These are phyloP conservation scores for Benthosema pterotum DNA, from an alignment of 2,797 vertebrate species.

Conservation along the genomic window DNA sequence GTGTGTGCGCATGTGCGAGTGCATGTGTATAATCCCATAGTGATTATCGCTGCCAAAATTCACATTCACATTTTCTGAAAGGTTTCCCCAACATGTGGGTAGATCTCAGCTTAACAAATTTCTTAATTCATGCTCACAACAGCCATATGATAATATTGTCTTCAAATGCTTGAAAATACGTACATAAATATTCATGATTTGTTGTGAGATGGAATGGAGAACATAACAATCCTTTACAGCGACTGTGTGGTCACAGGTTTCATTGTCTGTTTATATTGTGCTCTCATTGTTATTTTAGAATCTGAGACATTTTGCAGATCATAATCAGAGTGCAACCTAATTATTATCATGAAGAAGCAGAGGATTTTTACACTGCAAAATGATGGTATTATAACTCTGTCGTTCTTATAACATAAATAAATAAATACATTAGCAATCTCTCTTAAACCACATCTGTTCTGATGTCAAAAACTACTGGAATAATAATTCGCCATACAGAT, in stretches of 20 bases:
- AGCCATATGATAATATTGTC: slow-evolving; percentile 19
- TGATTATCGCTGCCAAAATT: slow-evolving; percentile 1
- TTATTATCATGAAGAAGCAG: slow-evolving; percentile 26
- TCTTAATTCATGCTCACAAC: slow-evolving; percentile 10
- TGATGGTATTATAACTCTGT: slow-evolving; percentile 22
- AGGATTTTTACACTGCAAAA: slow-evolving; percentile 39
- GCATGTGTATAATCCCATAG: slow-evolving; percentile 5
- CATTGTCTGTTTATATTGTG: slow-evolving; percentile 45
- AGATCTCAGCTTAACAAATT: slow-evolving; percentile 13
- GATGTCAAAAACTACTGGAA: slow-evolving; percentile 22
- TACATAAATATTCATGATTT: slow-evolving; percentile 28
- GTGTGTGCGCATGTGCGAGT: too few species aligned
- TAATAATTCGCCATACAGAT: slow-evolving; percentile 34
- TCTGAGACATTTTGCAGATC: slow-evolving; percentile 17
- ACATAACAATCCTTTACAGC: slow-evolving; percentile 22
- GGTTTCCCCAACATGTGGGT: slow-evolving; percentile 15
- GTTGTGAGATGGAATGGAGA: slow-evolving; percentile 24
- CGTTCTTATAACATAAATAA: too few species aligned
- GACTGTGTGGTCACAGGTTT: slow-evolving; percentile 13
- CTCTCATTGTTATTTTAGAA: slow-evolving; percentile 35
- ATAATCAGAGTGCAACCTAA: slow-evolving; percentile 29
- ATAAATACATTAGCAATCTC: slow-evolving; percentile 56
- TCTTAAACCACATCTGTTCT: slow-evolving; percentile 29
- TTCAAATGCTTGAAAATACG: slow-evolving; percentile 28
- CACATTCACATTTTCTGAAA: slow-evolving; percentile 16